Evolutionary conservation across 2,888 invertebrate genomes (phyloP), one percentile per base, ranked within the genome.

Genomic region (Ligdia adustata): DNA sequence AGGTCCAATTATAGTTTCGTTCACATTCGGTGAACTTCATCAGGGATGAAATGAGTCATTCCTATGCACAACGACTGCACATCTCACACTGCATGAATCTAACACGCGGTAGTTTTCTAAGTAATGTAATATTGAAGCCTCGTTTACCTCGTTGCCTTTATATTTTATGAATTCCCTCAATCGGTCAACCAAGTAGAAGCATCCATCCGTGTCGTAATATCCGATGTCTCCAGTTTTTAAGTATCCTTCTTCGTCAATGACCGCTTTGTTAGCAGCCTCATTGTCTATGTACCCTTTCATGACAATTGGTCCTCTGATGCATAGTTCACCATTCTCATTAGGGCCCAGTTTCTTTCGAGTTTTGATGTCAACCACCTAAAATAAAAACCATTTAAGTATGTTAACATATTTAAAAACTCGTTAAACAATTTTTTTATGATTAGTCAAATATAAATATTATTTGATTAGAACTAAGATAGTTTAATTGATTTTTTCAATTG

Each of bases 91-190:
- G n/a, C n/a, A n/a, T n/a, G n/a, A n/a, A n/a, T n/a, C n/a, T n/a
- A n/a, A n/a, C n/a, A n/a, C n/a, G n/a, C n/a, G n/a, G n/a, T n/a
- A n/a, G n/a, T n/a, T n/a, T n/a, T n/a, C n/a, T n/a, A n/a, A n/a
- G n/a, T n/a, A n/a, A n/a, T n/a, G n/a, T n/a, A n/a, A n/a, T n/a
- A n/a, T n/a, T n/a, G n/a, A n/a, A n/a, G n/a, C n/a, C n/a, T 2
- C 3, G 26, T 31, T 45, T 64, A 92, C 93, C 91, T 95, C 93
- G 29, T 57, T 22, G 4, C 82, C 81, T 44, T 84, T 84, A 48
- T 82, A 84, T 53, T 82, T 84, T 43, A 84, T 82, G 3, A 84
- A 66, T 52, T 84, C 83, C 41, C 80, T 82, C 6, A 82, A 56
- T n/a, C 83, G 57, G 38, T 84, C 84, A 12, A 82, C 79, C 5